Percentiles rank a stretch among this genome's conserved stretches.
phyloP scores from a whole-genome alignment of 2,888 invertebrate genomes.

The Nasonia oneida region DNA sequence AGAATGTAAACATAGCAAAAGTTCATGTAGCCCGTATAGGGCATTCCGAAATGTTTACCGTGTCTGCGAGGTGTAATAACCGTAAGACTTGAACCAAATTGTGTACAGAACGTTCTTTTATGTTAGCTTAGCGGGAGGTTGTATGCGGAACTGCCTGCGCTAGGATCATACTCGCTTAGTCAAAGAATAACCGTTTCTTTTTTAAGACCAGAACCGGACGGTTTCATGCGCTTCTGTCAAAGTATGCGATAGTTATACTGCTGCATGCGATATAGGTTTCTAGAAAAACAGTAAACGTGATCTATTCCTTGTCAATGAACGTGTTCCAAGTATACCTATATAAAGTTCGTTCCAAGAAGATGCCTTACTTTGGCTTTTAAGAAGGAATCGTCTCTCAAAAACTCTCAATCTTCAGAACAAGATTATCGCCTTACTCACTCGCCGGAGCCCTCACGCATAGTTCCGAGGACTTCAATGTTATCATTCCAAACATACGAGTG shows the following conservation, averaged over 20 bases:
- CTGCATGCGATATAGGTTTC: conserved; percentile 7
- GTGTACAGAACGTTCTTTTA: not conserved
- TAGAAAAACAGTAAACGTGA: not conserved
- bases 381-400: too few species aligned
- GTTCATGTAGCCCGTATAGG: not conserved
- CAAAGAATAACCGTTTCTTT: conserved; percentile 23
- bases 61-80: not conserved
- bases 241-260: not conserved
- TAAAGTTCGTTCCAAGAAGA: not conserved
- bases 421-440: not conserved
- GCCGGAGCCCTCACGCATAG: not conserved
- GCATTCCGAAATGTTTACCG: not conserved
- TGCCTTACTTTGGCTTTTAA: not conserved
- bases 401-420: not conserved
- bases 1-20: not conserved
- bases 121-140: conserved; percentile 9
- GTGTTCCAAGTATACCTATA: not conserved
- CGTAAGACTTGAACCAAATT: conserved; percentile 4
- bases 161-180: conserved; percentile 14
- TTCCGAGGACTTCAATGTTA: conserved; percentile 10
- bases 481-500: not conserved
- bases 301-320: not conserved
- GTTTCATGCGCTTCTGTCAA: not conserved
- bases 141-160: conserved; percentile 14
- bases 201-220: conserved; percentile 27